phyloP scores from a whole-genome alignment of 2,888 invertebrate genomes.

The Danaus chrysippus region DNA sequence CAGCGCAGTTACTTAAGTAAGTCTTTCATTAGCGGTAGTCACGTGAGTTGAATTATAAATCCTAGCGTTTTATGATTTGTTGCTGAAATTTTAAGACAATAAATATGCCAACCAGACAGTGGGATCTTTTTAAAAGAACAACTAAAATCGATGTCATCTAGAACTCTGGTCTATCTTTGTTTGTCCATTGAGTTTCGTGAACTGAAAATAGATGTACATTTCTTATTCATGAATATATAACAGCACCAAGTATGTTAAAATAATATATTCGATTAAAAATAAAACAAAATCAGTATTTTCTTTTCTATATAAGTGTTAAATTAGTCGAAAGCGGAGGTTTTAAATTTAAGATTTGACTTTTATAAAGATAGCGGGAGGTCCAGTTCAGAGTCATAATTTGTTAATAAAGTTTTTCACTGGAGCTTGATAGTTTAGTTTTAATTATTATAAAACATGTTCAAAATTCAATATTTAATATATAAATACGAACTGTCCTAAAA shows the following conservation, averaged over 20 bases:
- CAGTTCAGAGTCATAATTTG: too few species aligned
- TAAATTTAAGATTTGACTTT: too few species aligned
- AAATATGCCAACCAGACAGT: neutral
- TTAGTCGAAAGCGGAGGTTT: too few species aligned
- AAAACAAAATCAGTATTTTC: neutral
- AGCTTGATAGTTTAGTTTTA: too few species aligned
- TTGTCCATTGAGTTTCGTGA: conserved; percentile 7
- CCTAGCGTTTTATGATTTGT: conserved; percentile 44
- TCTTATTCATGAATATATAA: conserved; percentile 5
- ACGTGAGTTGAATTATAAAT: conserved; percentile 69
- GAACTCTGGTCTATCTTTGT: conserved; percentile 6
- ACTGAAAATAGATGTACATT: conserved; percentile 2
- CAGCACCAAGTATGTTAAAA: neutral
- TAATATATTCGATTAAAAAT: neutral
- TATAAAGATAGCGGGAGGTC: too few species aligned
- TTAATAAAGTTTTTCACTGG: too few species aligned
- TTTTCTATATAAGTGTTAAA: too few species aligned
- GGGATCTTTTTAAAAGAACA: neutral
- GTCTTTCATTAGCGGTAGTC: conserved; percentile 74
- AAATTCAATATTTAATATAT: too few species aligned
- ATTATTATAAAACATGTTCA: too few species aligned
- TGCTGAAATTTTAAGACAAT: neutral
- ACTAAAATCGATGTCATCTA: conserved; percentile 5
- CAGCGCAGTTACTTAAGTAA: conserved; percentile 69
- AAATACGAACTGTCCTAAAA: too few species aligned